Evolutionary conservation across 2,888 invertebrate species (phyloP), one percentile per base, ranked within the genome.

Genomic region (Eupithecia tripunctaria): DNA sequence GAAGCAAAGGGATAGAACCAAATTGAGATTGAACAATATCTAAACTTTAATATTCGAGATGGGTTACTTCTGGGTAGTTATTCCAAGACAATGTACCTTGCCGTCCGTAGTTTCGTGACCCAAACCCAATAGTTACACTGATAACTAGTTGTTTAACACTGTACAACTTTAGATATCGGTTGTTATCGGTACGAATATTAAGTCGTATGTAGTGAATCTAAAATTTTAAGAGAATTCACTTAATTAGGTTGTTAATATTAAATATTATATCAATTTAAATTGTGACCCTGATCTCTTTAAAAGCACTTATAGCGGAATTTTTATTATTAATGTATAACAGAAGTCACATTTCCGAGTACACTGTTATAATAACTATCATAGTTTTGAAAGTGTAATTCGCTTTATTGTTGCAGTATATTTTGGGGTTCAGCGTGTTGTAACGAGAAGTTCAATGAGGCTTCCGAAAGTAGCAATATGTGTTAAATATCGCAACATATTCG

Each of bases 401-500:
- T 56, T 56, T n/a, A n/a, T n/a, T 56, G 25, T 25, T 56, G 12
- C 21, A 56, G 56, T 56, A 56, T 25, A 25, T 56, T 56, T 56
- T 51, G 10, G 51, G 51, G 8, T 21, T 7, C 6, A 47, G 43
- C 18, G 7, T 43, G 5, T 43, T 18, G 6, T 47, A 47, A n/a
- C 8, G 10, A 43, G 18, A 47, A 47, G 47, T 47, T 21, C 4
- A 51, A 51, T 51, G 51, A 51, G 21, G 51, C 51, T 51, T 12
- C 3, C 21, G n/a, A 47, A 47, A 73, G 63, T 51, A 43, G 62
- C 47, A 71, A 69, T 63, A 65, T 41, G 21, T 59, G 69, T 63
- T 60, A 70, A 70, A 67, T 64, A 47, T 60, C 29, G 62, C 36
- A 38, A 47, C 66, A 62, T 64, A 68, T 70, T 72, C 68, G 60